Evolutionary conservation across 2,888 invertebrate genomes (phyloP).

Genomic region (Elmis aenea): DNA sequence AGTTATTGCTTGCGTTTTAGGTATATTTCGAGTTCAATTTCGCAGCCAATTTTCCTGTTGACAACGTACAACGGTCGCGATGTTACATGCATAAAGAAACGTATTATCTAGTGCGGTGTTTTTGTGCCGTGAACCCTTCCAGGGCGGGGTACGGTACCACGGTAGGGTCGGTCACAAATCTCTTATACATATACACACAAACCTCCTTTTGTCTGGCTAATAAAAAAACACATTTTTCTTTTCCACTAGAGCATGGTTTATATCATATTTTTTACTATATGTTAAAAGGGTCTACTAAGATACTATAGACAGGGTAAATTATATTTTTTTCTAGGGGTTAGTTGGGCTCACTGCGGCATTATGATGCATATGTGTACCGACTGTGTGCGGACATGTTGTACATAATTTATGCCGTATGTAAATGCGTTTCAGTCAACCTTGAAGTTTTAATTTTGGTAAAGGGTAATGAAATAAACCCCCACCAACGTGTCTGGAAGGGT

Average conservation of each 20-base stretch:
- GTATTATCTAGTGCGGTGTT: conserved; percentile 6
- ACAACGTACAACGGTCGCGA: no score
- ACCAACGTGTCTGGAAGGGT: conserved; percentile 39
- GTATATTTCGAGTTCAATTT: no score
- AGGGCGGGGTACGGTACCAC: conserved; percentile 28
- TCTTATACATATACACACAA: conserved; percentile 35
- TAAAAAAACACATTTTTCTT: conserved; percentile 50
- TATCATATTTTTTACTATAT: conserved; percentile 45
- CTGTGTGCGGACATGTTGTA: conserved; percentile 12
- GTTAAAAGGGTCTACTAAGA: conserved; percentile 38
- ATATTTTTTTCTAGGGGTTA: conserved; percentile 35
- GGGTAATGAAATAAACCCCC: conserved; percentile 38
- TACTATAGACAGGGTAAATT: conserved; percentile 38
- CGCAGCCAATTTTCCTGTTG: no score
- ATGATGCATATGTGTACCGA: conserved; percentile 38
- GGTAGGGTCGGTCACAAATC: conserved; percentile 34
- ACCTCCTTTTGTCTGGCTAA: conserved; percentile 44
- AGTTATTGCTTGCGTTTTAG: no score
- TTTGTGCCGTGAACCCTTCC: conserved; percentile 27
- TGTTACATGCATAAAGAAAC: no score
- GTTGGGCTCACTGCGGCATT: conserved; percentile 31
- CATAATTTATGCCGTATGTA: conserved; percentile 41
- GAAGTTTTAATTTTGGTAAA: conserved; percentile 37
- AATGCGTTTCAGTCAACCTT: conserved; percentile 35
- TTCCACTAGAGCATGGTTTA: conserved; percentile 50